Conservation (phyloP, 2,113 vertebrate genomes). For the Chionomys nivalis region DNA sequence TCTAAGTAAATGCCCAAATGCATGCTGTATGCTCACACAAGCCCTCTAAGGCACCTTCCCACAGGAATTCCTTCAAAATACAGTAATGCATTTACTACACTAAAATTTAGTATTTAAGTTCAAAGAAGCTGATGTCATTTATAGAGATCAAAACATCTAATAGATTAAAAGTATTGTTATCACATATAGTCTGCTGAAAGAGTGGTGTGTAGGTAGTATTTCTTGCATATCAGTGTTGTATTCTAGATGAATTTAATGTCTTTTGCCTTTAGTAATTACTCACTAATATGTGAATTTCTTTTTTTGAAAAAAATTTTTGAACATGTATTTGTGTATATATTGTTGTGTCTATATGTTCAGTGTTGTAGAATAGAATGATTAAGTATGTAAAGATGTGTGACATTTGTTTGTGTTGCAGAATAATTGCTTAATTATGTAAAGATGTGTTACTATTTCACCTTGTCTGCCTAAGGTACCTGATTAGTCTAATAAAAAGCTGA, state of each 20-base stretch:
- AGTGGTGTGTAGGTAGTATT: neutral
- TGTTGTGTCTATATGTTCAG: neutral
- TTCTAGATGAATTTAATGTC: neutral
- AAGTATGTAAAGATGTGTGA: neutral
- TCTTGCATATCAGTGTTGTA: neutral
- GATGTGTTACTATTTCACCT: neutral
- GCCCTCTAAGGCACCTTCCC: neutral
- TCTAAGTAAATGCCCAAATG: neutral
- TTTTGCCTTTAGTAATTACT: neutral
- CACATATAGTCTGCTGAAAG: neutral
- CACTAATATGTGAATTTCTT: neutral
- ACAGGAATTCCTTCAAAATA: neutral
- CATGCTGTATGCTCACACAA: neutral
- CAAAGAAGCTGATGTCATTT: neutral
- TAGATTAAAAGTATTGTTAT: neutral
- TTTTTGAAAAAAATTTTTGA: neutral
- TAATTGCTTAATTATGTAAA: neutral
- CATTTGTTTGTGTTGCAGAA: neutral
- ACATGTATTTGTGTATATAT: neutral
- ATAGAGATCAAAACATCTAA: neutral
- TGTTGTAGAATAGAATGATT: neutral
- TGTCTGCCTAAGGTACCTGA: neutral
- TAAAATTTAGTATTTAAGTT: neutral
- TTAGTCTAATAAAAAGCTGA: neutral
- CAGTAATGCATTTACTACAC: neutral